These are phyloP conservation scores for Agonopterix arenella DNA, from an alignment of 2,888 invertebrate genomes.

Conservation along the genomic window DNA sequence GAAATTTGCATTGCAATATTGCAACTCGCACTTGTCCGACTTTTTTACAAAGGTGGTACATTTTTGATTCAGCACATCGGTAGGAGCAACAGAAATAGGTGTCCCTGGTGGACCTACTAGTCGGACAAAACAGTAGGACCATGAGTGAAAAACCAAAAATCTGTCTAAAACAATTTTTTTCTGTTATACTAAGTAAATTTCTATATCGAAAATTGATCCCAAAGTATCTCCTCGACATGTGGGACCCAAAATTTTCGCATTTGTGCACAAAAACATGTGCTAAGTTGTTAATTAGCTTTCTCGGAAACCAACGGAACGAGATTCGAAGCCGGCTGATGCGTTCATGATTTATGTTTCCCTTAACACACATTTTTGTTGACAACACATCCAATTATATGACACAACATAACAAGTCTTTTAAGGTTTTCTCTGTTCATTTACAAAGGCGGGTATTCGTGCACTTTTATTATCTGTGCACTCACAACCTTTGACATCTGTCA, in stretches of 20 bases:
- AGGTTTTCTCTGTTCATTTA: neutral
- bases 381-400: neutral
- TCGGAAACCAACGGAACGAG: conserved; percentile 40
- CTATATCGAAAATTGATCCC: neutral
- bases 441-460: too few relatives aligned
- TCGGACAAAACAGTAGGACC: too few relatives aligned
- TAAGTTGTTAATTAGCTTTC: conserved; percentile 66
- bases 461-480: too few relatives aligned
- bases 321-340: conserved; percentile 17
- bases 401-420: neutral
- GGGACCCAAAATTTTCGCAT: neutral
- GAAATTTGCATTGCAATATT: too few relatives aligned
- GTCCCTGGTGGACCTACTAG: too few relatives aligned
- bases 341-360: conserved; percentile 55
- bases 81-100: too few relatives aligned
- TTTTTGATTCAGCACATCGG: too few relatives aligned
- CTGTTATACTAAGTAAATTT: neutral
- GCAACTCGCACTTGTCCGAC: too few relatives aligned
- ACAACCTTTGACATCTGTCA: too few relatives aligned
- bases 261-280: conserved; percentile 55
- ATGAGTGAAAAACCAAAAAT: too few relatives aligned
- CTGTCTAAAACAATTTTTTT: neutral
- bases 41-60: too few relatives aligned
- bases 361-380: conserved; percentile 28
- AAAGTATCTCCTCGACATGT: neutral